Base-by-base conservation (phyloP, 1,140 invertebrate genomes). In the Bathynomus jamesi region DNA sequence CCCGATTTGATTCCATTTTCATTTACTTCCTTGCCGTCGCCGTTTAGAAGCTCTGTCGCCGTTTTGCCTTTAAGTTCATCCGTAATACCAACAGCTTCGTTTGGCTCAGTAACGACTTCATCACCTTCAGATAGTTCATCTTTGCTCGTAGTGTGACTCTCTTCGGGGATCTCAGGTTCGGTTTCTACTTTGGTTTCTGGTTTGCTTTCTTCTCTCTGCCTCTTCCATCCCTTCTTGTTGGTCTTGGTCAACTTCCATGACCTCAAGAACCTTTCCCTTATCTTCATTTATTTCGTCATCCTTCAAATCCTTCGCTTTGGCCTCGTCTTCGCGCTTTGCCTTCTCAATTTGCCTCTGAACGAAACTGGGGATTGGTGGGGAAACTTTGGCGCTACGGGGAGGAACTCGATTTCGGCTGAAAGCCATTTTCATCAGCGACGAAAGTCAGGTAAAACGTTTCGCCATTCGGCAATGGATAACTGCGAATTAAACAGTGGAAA, bases 331-430 rank as follows among this genome's bases (percentile, higher is more conserved):
- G 30, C 65, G 68, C 4, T 30, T 63, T 7, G 72, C 67, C 31
- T 31, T 61, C 10, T 53, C 68, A 25, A 74, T 74, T 46, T 74
- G 72, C 5, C 68, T 67, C 7, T 63, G 40, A 25, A 74, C 68
- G 62, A 70, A 70, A 66, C 68, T 40, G 29, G 72, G 72, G 53
- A 70, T 70, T 32, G 61, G 62, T 74, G 72, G 28, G 72, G 72
- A 32, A 74, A 74, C 27, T 27, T 62, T 4, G 78, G 78, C 21
- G 82, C 85, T 61, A 82, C 81, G 31, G 85, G 81, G 25, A 86
- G 83, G 73, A 81, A 82, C 74, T 83, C 77, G 79, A 81, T 70
- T 84, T 82, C 25, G 84, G 85, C 65, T 85, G 84, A 82, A 85
- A 87, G n/a, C 78, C 74, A 24, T 87, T 85, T 61, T 71, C 73